phyloP scores from a whole-genome alignment of 2,797 vertebrate species.

The Peromyscus attwateri region DNA sequence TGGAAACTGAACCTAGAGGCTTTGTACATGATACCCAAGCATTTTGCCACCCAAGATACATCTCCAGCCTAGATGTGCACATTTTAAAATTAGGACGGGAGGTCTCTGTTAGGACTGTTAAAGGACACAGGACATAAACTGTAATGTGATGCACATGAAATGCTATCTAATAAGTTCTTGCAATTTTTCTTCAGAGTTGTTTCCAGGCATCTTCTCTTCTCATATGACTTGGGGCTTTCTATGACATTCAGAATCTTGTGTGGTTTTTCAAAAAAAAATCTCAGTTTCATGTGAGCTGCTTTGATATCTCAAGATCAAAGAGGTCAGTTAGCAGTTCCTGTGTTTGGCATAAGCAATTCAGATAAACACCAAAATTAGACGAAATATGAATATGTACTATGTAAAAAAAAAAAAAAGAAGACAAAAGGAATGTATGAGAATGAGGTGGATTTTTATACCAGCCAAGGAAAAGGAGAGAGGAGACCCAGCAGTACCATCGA shows the following conservation, averaged over 20 bases:
- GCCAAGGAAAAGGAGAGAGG: background rate
- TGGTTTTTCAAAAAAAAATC: background rate
- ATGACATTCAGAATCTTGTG: background rate
- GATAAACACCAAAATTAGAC: background rate
- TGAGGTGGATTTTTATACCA: background rate
- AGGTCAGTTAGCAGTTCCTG: background rate
- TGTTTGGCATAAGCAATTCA: background rate
- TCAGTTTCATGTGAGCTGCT: slow-evolving; percentile 29
- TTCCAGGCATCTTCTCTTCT: background rate
- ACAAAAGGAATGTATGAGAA: background rate
- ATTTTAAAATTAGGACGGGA: background rate
- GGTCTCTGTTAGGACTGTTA: background rate
- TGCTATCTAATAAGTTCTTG: background rate
- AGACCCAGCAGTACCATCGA: background rate
- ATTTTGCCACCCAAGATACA: background rate
- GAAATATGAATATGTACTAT: background rate
- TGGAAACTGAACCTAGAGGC: background rate
- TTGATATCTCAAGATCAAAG: background rate
- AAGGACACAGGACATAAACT: background rate
- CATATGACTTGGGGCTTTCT: background rate
- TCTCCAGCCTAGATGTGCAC: background rate
- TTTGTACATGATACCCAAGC: background rate
- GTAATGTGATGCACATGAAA: background rate
- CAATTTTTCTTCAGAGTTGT: background rate
- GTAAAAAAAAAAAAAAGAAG: background rate